Evolutionary conservation across 2,797 vertebrate genomes (phyloP).

Genomic region (Esox masquinongy): DNA sequence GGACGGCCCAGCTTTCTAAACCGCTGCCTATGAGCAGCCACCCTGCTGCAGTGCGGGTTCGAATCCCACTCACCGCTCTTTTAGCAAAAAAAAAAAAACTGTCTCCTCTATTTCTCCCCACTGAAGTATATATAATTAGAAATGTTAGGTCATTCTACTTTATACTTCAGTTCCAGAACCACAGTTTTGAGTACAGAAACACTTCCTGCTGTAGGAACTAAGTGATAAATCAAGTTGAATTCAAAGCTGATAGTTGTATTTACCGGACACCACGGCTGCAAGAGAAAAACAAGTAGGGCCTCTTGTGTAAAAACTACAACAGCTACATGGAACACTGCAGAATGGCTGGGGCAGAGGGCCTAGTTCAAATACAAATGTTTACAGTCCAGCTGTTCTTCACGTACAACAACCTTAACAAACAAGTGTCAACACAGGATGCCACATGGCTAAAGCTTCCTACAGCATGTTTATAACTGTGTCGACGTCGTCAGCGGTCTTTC

Average conservation of each 20-base stretch:
- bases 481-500: constrained; percentile 53
- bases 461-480: constrained; percentile 59
- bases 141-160: too few species aligned
- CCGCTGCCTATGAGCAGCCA: too few species aligned
- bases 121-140: too few species aligned
- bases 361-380: constrained; percentile 62
- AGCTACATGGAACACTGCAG: constrained; percentile 14
- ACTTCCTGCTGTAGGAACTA: neutral
- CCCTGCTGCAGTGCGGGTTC: too few species aligned
- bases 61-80: too few species aligned
- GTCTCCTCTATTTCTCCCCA: too few species aligned
- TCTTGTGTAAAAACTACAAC: neutral
- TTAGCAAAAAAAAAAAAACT: too few species aligned
- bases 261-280: neutral
- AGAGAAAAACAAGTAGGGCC: neutral
- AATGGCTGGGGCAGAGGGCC: constrained; percentile 48
- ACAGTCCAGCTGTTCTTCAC: constrained; percentile 59
- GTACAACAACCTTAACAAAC: constrained; percentile 43
- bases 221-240: neutral
- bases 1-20: too few species aligned
- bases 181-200: neutral
- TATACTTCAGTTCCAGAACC: neutral
- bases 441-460: constrained; percentile 53
- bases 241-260: neutral
- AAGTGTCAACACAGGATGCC: constrained; percentile 37